Evolutionary conservation across 1,140 invertebrate species (phyloP), one percentile per base, ranked within the genome.

Genomic region (Megalopta genalis): DNA sequence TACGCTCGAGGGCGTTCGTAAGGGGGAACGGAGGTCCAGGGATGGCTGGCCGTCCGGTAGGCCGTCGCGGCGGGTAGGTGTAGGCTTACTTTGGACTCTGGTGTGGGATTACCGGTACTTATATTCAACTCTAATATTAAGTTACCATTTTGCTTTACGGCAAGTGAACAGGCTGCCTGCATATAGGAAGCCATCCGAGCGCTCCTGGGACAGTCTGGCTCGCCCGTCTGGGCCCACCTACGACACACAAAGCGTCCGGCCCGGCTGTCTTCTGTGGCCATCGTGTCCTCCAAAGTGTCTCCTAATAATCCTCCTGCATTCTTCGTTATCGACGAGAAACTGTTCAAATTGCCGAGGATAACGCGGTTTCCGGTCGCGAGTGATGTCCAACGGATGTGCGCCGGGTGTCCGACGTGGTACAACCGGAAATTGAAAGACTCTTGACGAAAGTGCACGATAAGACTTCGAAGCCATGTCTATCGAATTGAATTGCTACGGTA

Each of bases 101-200:
- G 92, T 93, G 87, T 93, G 92, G 92, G 84, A 93, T 93, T 93
- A 93, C 92, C 90, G 49, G 89, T 92, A 92, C 91, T 92, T 92
- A 92, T 92, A 92, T 92, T 92, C 91, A 92, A 89, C 86, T 90
- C 90, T 90, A 91, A 93, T 92, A 93, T 93, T 93, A 91, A 92
- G 90, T 93, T 93, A 93, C 92, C 91, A 90, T 91, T 93, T 92
- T 92, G 90, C 91, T 93, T 93, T 92, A 92, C 92, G 92, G 88
- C 92, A 92, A 92, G 91, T 93, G 92, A 93, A 93, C 92, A 93
- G 90, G 88, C 89, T 90, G 92, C 91, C 92, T 89, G 92, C 92
- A 93, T 93, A 93, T 93, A 93, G 92, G 92, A 93, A 93, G 92
- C 92, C 91, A 92, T 92, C 90, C 86, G 91, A 91, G 88, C 87